Conservation (phyloP, 2,113 vertebrate species). For the Sinocyclocheilus maitianheensis region DNA sequence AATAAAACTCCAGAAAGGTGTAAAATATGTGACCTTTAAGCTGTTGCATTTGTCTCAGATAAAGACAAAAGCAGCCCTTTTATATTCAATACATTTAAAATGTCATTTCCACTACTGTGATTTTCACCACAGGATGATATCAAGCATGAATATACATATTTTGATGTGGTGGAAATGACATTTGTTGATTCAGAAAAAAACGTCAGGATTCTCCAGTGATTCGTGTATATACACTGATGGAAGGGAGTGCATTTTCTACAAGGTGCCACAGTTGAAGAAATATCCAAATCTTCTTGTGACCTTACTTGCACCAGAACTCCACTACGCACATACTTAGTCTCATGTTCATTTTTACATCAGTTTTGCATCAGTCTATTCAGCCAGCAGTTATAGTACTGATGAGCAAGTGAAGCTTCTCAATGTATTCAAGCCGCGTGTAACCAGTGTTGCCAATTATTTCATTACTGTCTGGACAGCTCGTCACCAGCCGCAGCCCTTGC, state of each 20-base stretch:
- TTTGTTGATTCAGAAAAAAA: background rate
- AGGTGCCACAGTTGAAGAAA: background rate
- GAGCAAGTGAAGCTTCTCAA: slow-evolving; percentile 24
- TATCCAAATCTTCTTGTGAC: background rate
- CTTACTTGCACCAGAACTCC: background rate
- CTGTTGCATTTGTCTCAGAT: too few species aligned
- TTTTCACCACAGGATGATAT: background rate
- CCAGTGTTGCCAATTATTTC: slow-evolving; percentile 71
- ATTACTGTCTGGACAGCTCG: slow-evolving; percentile 68
- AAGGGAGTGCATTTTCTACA: background rate
- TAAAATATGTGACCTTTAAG: too few species aligned
- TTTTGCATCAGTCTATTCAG: slow-evolving; percentile 38
- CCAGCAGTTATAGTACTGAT: slow-evolving; percentile 58
- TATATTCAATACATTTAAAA: background rate
- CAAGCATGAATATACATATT: background rate
- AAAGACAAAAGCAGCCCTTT: too few species aligned
- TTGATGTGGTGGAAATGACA: background rate
- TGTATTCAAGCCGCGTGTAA: slow-evolving; percentile 51
- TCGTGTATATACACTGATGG: background rate
- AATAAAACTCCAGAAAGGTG: too few species aligned
- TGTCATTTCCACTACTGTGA: background rate
- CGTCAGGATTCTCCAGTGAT: background rate
- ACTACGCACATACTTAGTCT: background rate
- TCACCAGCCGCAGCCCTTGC: slow-evolving; percentile 52
- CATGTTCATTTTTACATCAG: background rate